Evolutionary conservation across 2,113 vertebrate species (phyloP).

Genomic region (Poeciliopsis retropinna): DNA sequence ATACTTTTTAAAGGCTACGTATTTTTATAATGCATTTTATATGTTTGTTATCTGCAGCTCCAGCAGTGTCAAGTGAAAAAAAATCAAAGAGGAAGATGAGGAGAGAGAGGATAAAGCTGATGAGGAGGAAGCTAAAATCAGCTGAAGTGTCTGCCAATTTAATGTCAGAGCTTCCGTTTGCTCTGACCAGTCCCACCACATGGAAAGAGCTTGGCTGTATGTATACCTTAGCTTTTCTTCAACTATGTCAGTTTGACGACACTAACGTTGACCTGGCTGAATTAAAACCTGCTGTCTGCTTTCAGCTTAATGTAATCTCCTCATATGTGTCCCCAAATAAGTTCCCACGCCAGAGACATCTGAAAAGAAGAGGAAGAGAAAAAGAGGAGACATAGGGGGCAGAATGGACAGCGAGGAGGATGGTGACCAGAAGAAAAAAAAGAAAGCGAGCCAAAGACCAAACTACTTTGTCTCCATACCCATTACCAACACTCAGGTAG

Average conservation of each 20-base stretch:
- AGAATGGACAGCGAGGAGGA: conserved; percentile 79
- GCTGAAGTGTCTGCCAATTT: conserved; percentile 45
- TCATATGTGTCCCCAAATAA: conserved; percentile 43
- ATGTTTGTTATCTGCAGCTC: conserved; percentile 7
- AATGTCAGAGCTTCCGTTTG: conserved; percentile 86
- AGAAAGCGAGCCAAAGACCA: conserved; percentile 77
- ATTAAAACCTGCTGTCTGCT: neutral
- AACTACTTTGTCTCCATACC: conserved; percentile 97
- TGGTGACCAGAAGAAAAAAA: conserved; percentile 83
- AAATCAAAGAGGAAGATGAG: conserved; percentile 58
- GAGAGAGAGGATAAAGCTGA: conserved; percentile 51
- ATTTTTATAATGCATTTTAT: neutral
- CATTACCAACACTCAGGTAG: conserved; percentile 68
- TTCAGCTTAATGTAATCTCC: neutral
- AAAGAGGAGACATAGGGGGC: conserved; percentile 70
- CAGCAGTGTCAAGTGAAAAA: conserved; percentile 46
- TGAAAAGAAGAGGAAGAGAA: conserved; percentile 81
- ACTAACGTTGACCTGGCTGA: neutral
- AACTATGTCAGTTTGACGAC: neutral
- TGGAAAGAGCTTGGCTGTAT: conserved; percentile 79
- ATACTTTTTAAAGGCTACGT: neutral
- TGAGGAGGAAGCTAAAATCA: conserved; percentile 46
- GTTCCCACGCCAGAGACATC: conserved; percentile 70
- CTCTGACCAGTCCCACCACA: conserved; percentile 78
- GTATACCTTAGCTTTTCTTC: conserved; percentile 5